A percentile compares a stretch with the other conserved stretches of the same genome.
phyloP scores from a whole-genome alignment of 2,113 vertebrate species.

The Campylomormyrus numenius region DNA sequence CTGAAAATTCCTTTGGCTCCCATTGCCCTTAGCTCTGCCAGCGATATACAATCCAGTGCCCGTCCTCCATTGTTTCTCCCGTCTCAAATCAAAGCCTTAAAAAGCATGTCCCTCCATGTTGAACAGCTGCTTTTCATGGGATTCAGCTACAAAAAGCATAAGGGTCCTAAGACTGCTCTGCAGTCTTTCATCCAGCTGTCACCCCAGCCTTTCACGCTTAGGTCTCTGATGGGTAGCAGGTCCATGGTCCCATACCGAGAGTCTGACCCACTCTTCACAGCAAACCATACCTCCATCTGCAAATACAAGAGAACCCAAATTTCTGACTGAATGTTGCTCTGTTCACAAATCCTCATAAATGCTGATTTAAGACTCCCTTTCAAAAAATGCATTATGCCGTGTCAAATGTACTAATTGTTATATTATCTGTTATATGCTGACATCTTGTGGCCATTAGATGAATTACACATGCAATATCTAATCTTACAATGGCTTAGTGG shows the following conservation, averaged over 20 bases:
- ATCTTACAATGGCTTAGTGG: background rate
- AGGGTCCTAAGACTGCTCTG: background rate
- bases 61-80: background rate
- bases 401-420: background rate
- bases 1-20: background rate
- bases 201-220: background rate
- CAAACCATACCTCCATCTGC: background rate
- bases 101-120: background rate
- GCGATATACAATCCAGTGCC: background rate
- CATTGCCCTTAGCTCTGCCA: background rate
- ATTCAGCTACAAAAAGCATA: background rate
- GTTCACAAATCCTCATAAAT: background rate
- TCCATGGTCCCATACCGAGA: background rate
- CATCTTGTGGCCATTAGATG: background rate
- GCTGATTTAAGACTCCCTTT: background rate
- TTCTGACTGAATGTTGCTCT: background rate
- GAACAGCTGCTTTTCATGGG: background rate
- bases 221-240: constrained; percentile 9
- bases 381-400: background rate
- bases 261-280: background rate
- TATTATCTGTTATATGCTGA: background rate
- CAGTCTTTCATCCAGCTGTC: background rate
- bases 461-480: background rate
- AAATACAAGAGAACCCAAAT: background rate
- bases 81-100: background rate